Evolutionary conservation across 2,888 invertebrate species (phyloP).

Genomic region (Griposia aprilina): DNA sequence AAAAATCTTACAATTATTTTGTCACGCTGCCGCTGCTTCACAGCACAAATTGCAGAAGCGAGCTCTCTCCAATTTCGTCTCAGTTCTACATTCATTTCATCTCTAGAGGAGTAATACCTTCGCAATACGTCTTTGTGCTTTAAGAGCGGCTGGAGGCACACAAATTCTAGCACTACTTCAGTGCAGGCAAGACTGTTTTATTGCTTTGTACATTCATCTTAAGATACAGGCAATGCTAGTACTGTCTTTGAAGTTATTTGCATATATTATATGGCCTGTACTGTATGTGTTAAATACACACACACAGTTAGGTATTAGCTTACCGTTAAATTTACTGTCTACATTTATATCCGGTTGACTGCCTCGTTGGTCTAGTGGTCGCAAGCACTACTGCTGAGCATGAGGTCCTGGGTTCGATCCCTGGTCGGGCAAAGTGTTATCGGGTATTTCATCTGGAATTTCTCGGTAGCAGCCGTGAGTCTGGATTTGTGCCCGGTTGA

Average conservation of each 20-base stretch:
- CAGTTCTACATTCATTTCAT: neutral
- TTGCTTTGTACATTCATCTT: neutral
- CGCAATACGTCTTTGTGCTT: conserved; percentile 10
- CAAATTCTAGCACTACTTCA: neutral
- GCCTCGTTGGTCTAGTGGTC: too few relatives aligned
- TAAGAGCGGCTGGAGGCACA: neutral
- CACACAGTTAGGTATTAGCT: neutral
- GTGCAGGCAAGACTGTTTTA: neutral
- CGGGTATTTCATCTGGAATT: too few relatives aligned
- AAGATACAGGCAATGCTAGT: neutral
- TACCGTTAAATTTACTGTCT: neutral
- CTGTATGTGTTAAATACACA: neutral
- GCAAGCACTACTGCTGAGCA: too few relatives aligned
- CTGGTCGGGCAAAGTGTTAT: too few relatives aligned
- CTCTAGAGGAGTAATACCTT: neutral
- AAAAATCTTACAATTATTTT: neutral
- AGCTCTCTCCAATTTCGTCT: neutral
- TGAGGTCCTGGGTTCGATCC: too few relatives aligned
- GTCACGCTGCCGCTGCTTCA: neutral
- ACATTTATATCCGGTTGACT: neutral
- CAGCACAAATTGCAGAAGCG: neutral
- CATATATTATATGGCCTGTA: neutral
- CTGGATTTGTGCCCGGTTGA: too few relatives aligned
- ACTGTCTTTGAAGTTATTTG: conserved; percentile 15
- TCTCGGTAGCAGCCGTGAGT: too few relatives aligned